Evolutionary conservation across 2,113 vertebrate species (phyloP).

Genomic region (Rutilus rutilus): DNA sequence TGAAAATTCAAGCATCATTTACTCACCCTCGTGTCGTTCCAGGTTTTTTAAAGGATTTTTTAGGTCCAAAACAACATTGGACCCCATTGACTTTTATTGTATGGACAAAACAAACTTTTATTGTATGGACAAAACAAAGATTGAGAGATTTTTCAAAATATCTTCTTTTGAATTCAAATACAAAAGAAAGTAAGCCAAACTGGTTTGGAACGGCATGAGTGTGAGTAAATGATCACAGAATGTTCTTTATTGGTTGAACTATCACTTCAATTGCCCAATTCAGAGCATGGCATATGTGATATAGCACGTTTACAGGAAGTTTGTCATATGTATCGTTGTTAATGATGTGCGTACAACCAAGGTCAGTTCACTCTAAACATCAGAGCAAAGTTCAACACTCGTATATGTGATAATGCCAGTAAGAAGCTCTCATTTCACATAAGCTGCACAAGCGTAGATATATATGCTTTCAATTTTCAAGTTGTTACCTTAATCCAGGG

Average conservation of each 20-base stretch:
- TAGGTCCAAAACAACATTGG: background rate
- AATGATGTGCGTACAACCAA: background rate
- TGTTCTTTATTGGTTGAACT: background rate
- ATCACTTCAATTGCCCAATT: background rate
- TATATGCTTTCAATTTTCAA: slow-evolving; percentile 54
- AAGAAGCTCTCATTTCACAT: background rate
- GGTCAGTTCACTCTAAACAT: slow-evolving; percentile 8
- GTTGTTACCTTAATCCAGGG: slow-evolving; percentile 92
- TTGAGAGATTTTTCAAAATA: background rate
- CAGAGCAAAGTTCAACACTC: background rate
- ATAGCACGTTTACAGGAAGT: background rate
- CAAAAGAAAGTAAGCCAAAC: background rate
- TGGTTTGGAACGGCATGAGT: background rate
- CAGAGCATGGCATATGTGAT: background rate
- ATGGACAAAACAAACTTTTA: background rate
- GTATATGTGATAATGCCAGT: background rate
- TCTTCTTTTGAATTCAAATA: background rate
- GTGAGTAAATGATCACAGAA: background rate
- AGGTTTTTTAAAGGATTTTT: background rate
- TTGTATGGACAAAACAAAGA: background rate
- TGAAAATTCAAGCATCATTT: background rate
- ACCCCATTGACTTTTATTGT: background rate
- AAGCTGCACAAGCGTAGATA: background rate
- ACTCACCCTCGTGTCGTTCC: background rate
- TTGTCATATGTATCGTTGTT: background rate